Base-by-base conservation (phyloP, 2,888 invertebrate species). In the Oscheius sp. region DNA sequence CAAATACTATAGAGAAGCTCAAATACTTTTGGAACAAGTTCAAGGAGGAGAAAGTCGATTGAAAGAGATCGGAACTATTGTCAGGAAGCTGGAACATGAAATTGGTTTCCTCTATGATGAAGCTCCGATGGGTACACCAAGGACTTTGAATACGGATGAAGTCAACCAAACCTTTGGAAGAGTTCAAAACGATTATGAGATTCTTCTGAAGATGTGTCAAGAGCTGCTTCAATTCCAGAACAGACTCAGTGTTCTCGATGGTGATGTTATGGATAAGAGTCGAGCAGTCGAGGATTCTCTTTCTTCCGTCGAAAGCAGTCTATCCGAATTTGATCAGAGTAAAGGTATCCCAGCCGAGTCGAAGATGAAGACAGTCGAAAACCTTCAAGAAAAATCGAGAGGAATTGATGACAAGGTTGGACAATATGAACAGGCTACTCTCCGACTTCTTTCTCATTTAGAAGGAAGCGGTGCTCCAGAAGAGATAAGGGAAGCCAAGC, bases 181-280 rank as follows among this genome's bases (percentile, higher is more conserved):
- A 44, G 77, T 79, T 0, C 75, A 77, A 67, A 68, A 70, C 22
- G 80, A 80, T 61, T 80, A 78, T 64, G 24, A 57, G 3, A 65
- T 65, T n/a, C 68, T 80, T 44, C 64, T 76, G n/a, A 68, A 72
- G n/a, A 72, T 73, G 45, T 73, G 73, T 17, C 74, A 76, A 26
- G 78, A 80, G 36, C 63, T 80, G 51, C 61, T 70, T 22, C 71
- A 72, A 28, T 80, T 76, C 73, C 80, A 80, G 65, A 73, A 78
- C 56, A 24, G 74, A 14, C 68, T 80, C 2, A 62, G 68, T 24
- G 68, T 70, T 22, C 73, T 78, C 30, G 76, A 72, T 24, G 73
- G 72, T 49, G 74, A 80, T 49, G 69, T 72, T n/a, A 63, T 66
- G 6, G 74, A 73, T 28, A 50, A 54, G 12, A 12, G 12, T 41